These are phyloP conservation scores for Aulostomus chinensis DNA, from an alignment of 2,797 vertebrate genomes.

Conservation along the genomic window DNA sequence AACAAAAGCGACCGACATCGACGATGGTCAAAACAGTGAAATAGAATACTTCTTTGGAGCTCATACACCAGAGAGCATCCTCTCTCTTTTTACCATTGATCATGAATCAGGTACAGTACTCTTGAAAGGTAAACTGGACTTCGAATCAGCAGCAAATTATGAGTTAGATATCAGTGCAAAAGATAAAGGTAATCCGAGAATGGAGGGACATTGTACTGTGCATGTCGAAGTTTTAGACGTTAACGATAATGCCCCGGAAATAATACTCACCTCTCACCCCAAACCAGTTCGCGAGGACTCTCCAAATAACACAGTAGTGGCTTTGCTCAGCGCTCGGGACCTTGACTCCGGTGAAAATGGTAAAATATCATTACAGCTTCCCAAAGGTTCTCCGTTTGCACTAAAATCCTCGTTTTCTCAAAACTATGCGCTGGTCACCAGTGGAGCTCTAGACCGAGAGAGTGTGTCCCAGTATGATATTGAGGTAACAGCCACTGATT, in stretches of 20 bases:
- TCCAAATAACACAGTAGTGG: slow-evolving; percentile 16
- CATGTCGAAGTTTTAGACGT: slow-evolving; percentile 62
- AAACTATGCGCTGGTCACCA: slow-evolving; percentile 58
- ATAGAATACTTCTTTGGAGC: slow-evolving; percentile 68
- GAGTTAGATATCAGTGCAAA: slow-evolving; percentile 51
- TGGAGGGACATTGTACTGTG: slow-evolving; percentile 61
- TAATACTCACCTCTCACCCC: slow-evolving; percentile 47
- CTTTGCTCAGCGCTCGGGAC: slow-evolving; percentile 41
- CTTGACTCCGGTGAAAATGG: slow-evolving; percentile 54
- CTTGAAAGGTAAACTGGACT: slow-evolving; percentile 46
- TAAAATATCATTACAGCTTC: slow-evolving; percentile 31
- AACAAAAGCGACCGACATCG: slow-evolving; percentile 73
- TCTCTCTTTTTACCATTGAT: slow-evolving; percentile 43
- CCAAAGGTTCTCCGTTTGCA: slow-evolving; percentile 28
- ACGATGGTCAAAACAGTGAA: slow-evolving; percentile 77
- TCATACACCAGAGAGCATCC: slow-evolving; percentile 47
- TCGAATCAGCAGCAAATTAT: slow-evolving; percentile 51
- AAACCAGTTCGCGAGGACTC: slow-evolving; percentile 40
- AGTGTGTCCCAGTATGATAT: slow-evolving; percentile 77
- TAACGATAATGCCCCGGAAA: slow-evolving; percentile 70
- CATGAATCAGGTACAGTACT: slow-evolving; percentile 29
- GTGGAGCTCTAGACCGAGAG: slow-evolving; percentile 78
- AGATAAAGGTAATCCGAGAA: slow-evolving; percentile 58
- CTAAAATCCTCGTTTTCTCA: slow-evolving; percentile 37
- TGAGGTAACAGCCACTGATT: slow-evolving; percentile 80